phyloP scores from a whole-genome alignment of 2,113 vertebrate species.

The Climacteris rufus region DNA sequence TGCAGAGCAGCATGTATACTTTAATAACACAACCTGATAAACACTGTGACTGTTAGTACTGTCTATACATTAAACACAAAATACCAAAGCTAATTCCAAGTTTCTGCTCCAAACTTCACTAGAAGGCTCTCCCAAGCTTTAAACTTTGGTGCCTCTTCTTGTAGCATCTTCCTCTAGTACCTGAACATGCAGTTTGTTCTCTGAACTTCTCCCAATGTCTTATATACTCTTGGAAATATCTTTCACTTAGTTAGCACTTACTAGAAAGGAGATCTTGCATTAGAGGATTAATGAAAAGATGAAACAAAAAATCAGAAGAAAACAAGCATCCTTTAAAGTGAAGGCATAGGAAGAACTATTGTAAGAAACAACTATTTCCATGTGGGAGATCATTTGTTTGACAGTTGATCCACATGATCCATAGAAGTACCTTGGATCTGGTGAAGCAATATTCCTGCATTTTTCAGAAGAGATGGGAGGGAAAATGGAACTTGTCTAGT shows the following conservation, averaged over 20 bases:
- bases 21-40: neutral
- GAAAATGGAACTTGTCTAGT: neutral
- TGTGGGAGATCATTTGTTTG: fast-evolving
- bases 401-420: neutral
- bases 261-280: neutral
- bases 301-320: neutral
- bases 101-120: neutral
- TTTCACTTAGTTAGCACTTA: neutral
- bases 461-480: neutral
- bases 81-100: neutral
- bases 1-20: neutral
- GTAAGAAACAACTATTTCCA: neutral
- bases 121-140: neutral
- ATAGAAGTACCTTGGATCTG: neutral
- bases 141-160: neutral
- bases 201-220: neutral
- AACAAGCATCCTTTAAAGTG: neutral
- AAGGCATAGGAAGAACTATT: neutral
- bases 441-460: neutral
- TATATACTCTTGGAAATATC: neutral
- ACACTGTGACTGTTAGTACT: neutral
- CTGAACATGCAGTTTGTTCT: neutral
- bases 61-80: neutral
- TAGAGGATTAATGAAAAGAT: neutral
- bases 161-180: neutral